Percentiles rank a stretch among this genome's conserved stretches.
These are phyloP conservation scores for Halcyon leucocephala DNA, from an alignment of 2,797 vertebrate species.

Conservation along the genomic window DNA sequence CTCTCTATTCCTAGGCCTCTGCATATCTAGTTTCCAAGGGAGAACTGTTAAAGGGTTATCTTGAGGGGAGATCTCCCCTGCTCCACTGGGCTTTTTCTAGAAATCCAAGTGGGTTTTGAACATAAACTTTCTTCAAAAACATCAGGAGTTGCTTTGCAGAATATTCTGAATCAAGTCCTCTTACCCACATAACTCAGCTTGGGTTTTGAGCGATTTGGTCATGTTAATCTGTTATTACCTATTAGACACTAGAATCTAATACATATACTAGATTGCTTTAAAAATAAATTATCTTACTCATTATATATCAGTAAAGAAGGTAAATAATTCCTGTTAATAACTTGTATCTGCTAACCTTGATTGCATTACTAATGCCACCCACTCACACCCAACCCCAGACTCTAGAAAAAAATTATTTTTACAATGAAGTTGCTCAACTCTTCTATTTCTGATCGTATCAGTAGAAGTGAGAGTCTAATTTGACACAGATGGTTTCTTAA, in stretches of 20 bases:
- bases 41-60: conserved; percentile 1
- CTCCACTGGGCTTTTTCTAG: background rate
- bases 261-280: background rate
- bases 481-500: background rate
- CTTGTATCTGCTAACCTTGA: background rate
- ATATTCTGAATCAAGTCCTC: background rate
- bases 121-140: background rate
- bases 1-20: background rate
- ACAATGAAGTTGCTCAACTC: background rate
- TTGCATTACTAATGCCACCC: background rate
- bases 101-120: conserved; percentile 4
- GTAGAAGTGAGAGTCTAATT: background rate
- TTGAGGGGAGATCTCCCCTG: background rate
- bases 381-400: background rate
- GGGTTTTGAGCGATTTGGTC: background rate
- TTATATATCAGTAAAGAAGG: background rate
- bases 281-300: background rate
- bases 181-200: background rate
- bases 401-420: background rate
- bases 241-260: background rate
- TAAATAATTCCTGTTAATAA: background rate
- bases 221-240: background rate
- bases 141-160: background rate
- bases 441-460: background rate
- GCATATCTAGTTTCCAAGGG: conserved; percentile 17